Evolutionary conservation across 2,113 vertebrate genomes (phyloP).

Genomic region (Trogon surrucura): DNA sequence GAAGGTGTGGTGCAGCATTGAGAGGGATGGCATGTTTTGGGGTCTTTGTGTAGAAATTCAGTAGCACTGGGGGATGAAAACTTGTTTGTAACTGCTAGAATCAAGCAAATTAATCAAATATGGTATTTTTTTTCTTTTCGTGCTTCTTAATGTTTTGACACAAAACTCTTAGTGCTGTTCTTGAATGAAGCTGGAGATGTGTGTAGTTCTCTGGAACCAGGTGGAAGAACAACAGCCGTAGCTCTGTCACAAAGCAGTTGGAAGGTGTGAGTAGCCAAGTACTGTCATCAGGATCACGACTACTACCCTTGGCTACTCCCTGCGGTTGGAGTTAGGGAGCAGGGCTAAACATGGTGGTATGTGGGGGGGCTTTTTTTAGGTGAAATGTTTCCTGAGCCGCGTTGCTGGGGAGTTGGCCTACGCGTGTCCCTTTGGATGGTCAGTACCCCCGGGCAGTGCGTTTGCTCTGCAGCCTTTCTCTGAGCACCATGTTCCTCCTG

Average conservation of each 20-base stretch:
- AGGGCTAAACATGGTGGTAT: not conserved
- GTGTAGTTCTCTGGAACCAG: not conserved
- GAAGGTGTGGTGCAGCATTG: not conserved
- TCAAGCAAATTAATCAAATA: not conserved
- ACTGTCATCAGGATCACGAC: fast-evolving
- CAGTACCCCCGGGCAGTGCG: not conserved
- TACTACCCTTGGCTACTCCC: not conserved
- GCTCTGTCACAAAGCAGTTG: not conserved
- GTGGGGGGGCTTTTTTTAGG: fast-evolving
- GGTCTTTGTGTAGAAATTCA: conserved; percentile 14
- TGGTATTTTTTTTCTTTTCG: not conserved
- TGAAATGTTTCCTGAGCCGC: fast-evolving
- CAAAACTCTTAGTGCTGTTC: not conserved
- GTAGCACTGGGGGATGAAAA: not conserved
- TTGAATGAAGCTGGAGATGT: not conserved
- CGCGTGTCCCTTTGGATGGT: not conserved
- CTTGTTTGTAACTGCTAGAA: not conserved
- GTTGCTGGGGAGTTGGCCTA: not conserved
- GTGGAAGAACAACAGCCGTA: not conserved
- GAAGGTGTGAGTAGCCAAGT: not conserved
- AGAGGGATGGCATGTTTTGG: not conserved
- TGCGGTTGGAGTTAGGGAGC: not conserved
- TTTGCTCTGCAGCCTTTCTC: not conserved
- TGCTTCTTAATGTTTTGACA: not conserved
- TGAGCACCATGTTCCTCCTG: not conserved